These are phyloP conservation scores for Trachythela sp. DNA, from an alignment of 64 coral and sea anemone genomes.

Conservation along the genomic window DNA sequence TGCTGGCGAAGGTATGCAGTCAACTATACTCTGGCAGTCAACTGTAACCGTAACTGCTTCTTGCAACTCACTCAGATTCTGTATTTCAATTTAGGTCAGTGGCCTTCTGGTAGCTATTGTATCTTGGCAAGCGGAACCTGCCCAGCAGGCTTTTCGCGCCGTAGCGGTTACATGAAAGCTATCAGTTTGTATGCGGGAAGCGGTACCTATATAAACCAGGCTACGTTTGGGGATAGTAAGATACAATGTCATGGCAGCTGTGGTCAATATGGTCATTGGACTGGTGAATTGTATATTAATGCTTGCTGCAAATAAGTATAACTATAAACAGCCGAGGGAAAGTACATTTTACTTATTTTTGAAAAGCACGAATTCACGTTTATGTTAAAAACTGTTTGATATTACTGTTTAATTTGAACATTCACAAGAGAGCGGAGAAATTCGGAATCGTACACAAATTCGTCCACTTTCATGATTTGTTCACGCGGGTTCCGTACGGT, in stretches of 20 bases:
- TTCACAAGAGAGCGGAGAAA: too few species aligned
- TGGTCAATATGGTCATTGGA: slow-evolving; percentile 60
- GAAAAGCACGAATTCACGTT: too few species aligned
- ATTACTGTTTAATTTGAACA: too few species aligned
- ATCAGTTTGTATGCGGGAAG: slow-evolving; percentile 38
- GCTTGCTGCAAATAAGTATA: slow-evolving; percentile 62
- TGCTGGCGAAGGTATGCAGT: too few species aligned
- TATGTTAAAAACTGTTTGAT: too few species aligned
- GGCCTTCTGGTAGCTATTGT: slow-evolving; percentile 71
- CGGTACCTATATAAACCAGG: slow-evolving; percentile 22
- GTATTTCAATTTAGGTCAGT: slow-evolving; percentile 39
- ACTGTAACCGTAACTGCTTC: too few species aligned
- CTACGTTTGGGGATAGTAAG: slow-evolving; percentile 59
- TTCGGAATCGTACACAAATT: too few species aligned
- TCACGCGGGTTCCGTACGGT: too few species aligned
- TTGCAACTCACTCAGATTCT: background rate
- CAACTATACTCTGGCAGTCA: too few species aligned
- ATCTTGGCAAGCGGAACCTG: slow-evolving; percentile 63
- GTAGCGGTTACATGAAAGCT: slow-evolving; percentile 48
- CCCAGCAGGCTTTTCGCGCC: slow-evolving; percentile 47
- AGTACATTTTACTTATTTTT: too few species aligned
- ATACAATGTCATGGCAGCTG: slow-evolving; percentile 67
- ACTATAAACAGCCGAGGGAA: background rate
- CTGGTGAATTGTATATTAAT: slow-evolving; percentile 56
- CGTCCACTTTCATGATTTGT: too few species aligned